A percentile compares a stretch with the other conserved stretches of the same genome.
These are phyloP conservation scores for Pyrgilauda ruficollis DNA, from an alignment of 2,113 vertebrate genomes.

Conservation along the genomic window DNA sequence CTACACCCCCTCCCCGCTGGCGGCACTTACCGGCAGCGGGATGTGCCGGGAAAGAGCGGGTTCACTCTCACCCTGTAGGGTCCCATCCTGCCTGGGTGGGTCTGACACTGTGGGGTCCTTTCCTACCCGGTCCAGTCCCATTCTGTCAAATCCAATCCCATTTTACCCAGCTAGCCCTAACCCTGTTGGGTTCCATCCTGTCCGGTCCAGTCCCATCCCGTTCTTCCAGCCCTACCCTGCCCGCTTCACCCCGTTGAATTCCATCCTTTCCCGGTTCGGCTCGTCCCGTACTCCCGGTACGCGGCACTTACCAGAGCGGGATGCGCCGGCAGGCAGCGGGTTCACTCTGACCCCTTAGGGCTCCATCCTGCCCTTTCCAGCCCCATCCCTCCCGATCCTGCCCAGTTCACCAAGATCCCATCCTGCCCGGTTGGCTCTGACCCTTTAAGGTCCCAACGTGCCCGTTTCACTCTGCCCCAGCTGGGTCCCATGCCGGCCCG, in stretches of 20 bases:
- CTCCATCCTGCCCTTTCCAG: background rate
- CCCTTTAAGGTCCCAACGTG: background rate
- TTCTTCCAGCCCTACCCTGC: background rate
- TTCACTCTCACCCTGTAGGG: rapidly evolving
- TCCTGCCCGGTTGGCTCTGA: rapidly evolving
- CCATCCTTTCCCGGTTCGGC: background rate
- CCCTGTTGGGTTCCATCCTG: background rate
- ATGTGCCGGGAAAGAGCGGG: background rate
- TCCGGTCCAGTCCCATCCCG: background rate
- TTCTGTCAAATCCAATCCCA: background rate
- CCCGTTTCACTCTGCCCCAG: rapidly evolving
- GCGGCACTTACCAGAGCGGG: background rate
- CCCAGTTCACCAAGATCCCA: rapidly evolving
- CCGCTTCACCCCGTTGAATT: rapidly evolving
- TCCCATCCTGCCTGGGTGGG: background rate
- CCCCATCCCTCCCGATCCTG: background rate
- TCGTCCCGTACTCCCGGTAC: background rate
- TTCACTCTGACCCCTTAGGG: rapidly evolving
- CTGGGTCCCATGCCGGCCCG: rapidly evolving
- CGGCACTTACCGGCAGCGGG: background rate
- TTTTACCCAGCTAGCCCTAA: background rate
- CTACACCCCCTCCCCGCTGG: background rate
- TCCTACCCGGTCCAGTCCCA: too few relatives aligned
- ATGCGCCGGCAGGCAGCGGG: background rate
- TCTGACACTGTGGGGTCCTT: background rate